phyloP scores from a whole-genome alignment of 2,797 vertebrate genomes.

The Orestias chungarensis region DNA sequence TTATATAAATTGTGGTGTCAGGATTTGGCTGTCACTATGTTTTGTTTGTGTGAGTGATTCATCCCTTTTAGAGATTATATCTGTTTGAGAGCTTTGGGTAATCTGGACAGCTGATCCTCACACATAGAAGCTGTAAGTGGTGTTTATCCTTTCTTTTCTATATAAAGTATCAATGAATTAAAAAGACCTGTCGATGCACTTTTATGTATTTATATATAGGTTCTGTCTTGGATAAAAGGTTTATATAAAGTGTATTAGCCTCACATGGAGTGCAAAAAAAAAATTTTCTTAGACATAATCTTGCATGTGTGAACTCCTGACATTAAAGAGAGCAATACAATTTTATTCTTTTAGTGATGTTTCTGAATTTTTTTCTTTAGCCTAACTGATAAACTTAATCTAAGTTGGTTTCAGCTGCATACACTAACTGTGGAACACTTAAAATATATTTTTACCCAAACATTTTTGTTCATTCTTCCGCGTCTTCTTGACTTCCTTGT shows the following conservation, averaged over 20 bases:
- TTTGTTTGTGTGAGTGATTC: no score
- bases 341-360: neutral
- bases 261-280: neutral
- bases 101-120: no score
- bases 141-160: no score
- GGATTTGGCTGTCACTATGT: no score
- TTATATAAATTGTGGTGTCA: no score
- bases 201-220: no score
- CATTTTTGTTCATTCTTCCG: neutral
- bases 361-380: neutral
- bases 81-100: no score
- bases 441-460: neutral
- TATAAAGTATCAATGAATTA: neutral
- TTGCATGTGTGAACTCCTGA: neutral
- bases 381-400: neutral
- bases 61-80: no score
- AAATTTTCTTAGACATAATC: neutral
- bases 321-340: neutral
- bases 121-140: no score
- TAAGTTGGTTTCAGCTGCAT: neutral
- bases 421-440: neutral
- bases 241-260: neutral
- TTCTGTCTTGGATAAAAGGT: no score
- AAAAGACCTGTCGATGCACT: neutral
- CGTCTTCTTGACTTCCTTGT: conserved; percentile 10